phyloP scores from a whole-genome alignment of 2,113 vertebrate species.

The Propithecus coquereli region DNA sequence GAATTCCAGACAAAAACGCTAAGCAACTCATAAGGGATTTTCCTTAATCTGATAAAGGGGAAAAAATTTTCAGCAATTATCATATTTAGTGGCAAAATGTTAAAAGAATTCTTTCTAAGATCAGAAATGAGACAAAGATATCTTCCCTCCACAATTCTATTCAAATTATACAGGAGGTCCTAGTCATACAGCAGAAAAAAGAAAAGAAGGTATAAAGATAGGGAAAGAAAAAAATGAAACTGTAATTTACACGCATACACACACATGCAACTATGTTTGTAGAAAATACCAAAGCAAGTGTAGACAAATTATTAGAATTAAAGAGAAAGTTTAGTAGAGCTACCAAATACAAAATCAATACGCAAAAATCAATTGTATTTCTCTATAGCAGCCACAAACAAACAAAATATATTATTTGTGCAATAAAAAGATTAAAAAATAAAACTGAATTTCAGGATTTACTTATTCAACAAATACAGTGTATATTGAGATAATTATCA shows the following conservation, averaged over 20 bases:
- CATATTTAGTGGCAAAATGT: background rate
- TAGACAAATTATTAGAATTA: background rate
- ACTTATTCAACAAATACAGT: background rate
- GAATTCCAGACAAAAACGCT: background rate
- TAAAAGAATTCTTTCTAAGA: background rate
- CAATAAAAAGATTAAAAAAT: background rate
- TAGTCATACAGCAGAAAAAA: background rate
- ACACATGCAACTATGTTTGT: background rate
- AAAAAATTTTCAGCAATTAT: background rate
- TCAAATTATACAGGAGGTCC: background rate
- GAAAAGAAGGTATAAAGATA: background rate
- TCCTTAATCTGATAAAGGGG: background rate
- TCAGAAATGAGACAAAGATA: background rate
- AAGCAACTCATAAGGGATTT: background rate
- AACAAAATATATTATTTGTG: background rate
- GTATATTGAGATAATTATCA: background rate
- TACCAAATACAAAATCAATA: background rate
- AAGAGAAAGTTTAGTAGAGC: background rate
- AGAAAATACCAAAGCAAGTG: background rate
- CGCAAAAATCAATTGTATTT: background rate
- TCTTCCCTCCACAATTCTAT: background rate
- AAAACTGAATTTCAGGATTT: background rate
- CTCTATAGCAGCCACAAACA: background rate
- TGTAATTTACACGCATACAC: background rate
- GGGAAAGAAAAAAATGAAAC: background rate